phyloP scores from a whole-genome alignment of 1,140 invertebrate genomes.

The Aleiodes sp. region DNA sequence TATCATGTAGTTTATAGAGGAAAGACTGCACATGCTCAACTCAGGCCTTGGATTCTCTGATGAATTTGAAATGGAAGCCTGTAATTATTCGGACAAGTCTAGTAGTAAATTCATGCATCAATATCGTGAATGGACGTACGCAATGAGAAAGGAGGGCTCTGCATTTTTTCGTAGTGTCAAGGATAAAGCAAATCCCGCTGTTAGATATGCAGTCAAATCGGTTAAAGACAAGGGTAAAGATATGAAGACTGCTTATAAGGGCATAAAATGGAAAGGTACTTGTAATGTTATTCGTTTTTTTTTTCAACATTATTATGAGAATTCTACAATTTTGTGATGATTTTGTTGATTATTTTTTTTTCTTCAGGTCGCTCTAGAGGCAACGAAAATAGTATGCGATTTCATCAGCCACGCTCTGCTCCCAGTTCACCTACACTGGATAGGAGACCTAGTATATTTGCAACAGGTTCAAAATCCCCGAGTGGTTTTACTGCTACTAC shows the following conservation, averaged over 20 bases:
- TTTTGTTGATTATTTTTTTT: slow-evolving; percentile 28
- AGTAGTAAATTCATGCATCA: slow-evolving; percentile 80
- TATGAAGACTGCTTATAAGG: slow-evolving; percentile 79
- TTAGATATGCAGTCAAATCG: slow-evolving; percentile 83
- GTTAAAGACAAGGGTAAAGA: slow-evolving; percentile 82
- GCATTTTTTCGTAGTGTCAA: slow-evolving; percentile 80
- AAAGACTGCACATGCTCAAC: slow-evolving; percentile 88
- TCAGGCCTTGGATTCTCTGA: slow-evolving; percentile 90
- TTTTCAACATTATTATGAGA: slow-evolving; percentile 20
- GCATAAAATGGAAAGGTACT: slow-evolving; percentile 73
- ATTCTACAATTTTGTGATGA: slow-evolving; percentile 14
- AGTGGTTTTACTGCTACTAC: slow-evolving; percentile 60
- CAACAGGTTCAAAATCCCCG: slow-evolving; percentile 59
- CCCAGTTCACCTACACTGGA: slow-evolving; percentile 74
- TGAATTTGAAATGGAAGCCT: slow-evolving; percentile 92
- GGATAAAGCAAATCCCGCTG: slow-evolving; percentile 82
- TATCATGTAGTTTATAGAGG: slow-evolving; percentile 86
- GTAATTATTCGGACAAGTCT: slow-evolving; percentile 84
- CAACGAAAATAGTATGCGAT: slow-evolving; percentile 54
- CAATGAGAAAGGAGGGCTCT: slow-evolving; percentile 74
- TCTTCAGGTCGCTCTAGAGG: slow-evolving; percentile 62
- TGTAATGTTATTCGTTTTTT: slow-evolving; percentile 24
- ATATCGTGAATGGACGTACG: slow-evolving; percentile 78
- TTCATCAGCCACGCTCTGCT: slow-evolving; percentile 70
- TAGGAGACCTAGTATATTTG: slow-evolving; percentile 61